Base-by-base conservation (phyloP, 35 echinoderm and acorn worm genomes). In the Lytechinus variegatus region DNA sequence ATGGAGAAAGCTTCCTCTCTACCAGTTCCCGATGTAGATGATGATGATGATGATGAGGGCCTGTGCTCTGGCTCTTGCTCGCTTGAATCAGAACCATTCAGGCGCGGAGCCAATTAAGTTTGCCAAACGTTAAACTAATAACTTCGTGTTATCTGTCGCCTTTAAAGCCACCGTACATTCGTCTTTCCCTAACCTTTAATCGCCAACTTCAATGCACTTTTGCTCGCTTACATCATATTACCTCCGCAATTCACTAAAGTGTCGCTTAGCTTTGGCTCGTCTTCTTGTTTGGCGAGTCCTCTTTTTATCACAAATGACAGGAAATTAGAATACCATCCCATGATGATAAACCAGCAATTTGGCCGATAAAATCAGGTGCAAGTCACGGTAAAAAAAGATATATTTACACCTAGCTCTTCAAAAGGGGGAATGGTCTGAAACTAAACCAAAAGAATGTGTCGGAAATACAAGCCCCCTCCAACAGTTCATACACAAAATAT, bases 71-170 rank as follows among this genome's bases (percentile, higher is more conserved):
- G 92, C 54, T 11, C 92, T 93, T 93, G 92, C 54, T 11, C 92
- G 92, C 14, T 93, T 55, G 92, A 93, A 55, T 57, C 92, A 44
- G 27, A 9, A 54, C 27, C 92, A 11, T 27, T 93, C 92, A 57
- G n/a, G 92, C 92, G 92, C 12, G n/a, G 92, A 93, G 92, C 53
- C 92, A 93, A 93, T 93, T 93, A 93, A 93, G 92, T 93, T 57
- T 93, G 53, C 92, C 92, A 93, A 93, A 93, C 92, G 92, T 93
- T 93, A 93, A 93, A 93, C 92, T 93, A 93, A 93, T 93, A 93
- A 93, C 92, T 93, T 93, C 55, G 54, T 93, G 92, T 44, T 93
- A 21, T 93, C 92, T 93, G 92, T 93, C 92, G 92, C 53, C 54
- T 54, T 93, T 55, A 93, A 57, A 93, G 21, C 53, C 11, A 55